Base-by-base conservation (phyloP, 2,888 invertebrate genomes). In the Caenorhabditis imperialis region DNA sequence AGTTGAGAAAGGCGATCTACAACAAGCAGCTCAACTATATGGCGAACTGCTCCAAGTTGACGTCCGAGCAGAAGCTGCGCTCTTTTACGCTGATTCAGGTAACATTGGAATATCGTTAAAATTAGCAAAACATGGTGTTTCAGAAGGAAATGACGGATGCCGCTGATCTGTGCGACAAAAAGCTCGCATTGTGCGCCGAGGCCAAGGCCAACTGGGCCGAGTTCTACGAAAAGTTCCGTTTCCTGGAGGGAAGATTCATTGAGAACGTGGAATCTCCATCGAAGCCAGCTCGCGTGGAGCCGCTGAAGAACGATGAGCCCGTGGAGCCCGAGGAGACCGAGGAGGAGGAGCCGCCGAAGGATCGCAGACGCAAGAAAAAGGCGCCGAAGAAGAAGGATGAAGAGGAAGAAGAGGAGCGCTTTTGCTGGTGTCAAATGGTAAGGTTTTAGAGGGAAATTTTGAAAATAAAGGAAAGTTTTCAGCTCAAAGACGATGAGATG, bases 401-500 rank as follows among this genome's bases (percentile, higher is more conserved):
- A 8, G 53, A 33, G 7, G 45, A 57, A 10, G 45, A 33, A 2
- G 23, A 6, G 12, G 30, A 44, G 22, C 18, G n/a, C 7, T 61
- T 30, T 18, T 61, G 61, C 23, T 61, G 51, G 61, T 61, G 61
- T 23, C 40, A 50, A 25, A 14, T 61, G 42, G 48, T 47, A 25
- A 61, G 48, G 12, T 38, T 16, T n/a, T 30, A 2, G 25, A 27
- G 22, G 18, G 35, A 51, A 33, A 51, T 18, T 3, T 27, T 1
- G 27, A 23, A 40, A 38, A 54, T 27, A 33, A 14, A 57, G 33
- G 5, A 40, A 4, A 7, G 30, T 55, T 50, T 77, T 50, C 62
- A 85, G 82, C 94, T 94, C 53, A 95, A 95, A 3, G 96, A 95
- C 85, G 96, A 96, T 62, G 94, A 96, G 91, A 96, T 96, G 96